Conservation (phyloP, 2,888 invertebrate genomes). For the Drepanosiphum platanoidis region DNA sequence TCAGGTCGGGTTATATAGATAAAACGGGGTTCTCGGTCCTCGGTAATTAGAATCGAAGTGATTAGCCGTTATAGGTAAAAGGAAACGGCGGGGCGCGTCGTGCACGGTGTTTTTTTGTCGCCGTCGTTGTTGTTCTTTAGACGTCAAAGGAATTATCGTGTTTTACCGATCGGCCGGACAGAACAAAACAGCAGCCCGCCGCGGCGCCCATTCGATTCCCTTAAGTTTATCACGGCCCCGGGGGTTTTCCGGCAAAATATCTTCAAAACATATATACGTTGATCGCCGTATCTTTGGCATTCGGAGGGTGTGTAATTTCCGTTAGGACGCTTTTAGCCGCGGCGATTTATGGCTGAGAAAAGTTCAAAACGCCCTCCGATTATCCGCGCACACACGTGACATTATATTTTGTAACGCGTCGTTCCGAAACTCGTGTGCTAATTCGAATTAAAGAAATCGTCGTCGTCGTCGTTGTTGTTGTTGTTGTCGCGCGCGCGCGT, state of each 20-base stretch:
- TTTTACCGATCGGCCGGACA: constrained; percentile 41
- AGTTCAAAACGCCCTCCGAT: constrained; percentile 35
- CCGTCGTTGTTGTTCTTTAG: constrained; percentile 19
- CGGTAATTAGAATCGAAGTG: background rate
- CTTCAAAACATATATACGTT: constrained; percentile 51
- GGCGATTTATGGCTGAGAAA: constrained; percentile 60
- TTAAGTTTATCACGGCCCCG: constrained; percentile 40
- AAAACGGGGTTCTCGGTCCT: constrained; percentile 31
- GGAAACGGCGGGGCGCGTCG: background rate
- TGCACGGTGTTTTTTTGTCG: constrained; percentile 1
- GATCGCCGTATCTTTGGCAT: constrained; percentile 33
- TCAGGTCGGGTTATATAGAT: background rate
- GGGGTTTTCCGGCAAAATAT: constrained; percentile 48
- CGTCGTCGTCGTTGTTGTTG: too few relatives aligned
- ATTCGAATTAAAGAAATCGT: too few relatives aligned
- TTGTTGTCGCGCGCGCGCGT: too few relatives aligned
- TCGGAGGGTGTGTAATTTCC: constrained; percentile 53
- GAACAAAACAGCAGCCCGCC: constrained; percentile 43
- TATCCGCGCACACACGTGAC: too few relatives aligned
- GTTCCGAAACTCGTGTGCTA: background rate
- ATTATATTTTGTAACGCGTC: constrained; percentile 14
- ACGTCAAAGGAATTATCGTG: constrained; percentile 55
- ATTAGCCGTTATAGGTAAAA: constrained; percentile 47
- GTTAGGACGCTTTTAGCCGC: constrained; percentile 55
- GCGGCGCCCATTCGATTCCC: constrained; percentile 19